Evolutionary conservation across 2,888 invertebrate genomes (phyloP).

Genomic region (Mythimna ferrago): DNA sequence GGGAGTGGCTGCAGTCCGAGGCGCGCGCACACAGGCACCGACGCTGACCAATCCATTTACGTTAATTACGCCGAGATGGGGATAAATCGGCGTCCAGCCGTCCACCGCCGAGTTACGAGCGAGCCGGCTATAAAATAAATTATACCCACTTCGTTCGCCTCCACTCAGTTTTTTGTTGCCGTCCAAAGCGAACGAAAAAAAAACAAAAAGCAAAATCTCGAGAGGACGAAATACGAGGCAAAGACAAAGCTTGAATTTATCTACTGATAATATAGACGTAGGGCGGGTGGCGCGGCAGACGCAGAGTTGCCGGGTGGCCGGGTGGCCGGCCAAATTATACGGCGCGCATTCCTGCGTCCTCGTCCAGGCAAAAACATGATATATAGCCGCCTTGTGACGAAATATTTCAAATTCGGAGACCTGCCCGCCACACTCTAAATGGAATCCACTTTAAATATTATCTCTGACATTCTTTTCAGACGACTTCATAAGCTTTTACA

Average conservation of each 20-base stretch:
- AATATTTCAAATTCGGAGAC: conserved; percentile 87
- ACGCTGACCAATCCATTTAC: conserved; percentile 89
- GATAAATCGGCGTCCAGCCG: conserved; percentile 90
- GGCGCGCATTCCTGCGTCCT: conserved; percentile 85
- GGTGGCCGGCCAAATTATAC: conserved; percentile 89
- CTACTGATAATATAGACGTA: conserved; percentile 91
- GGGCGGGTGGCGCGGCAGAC: conserved; percentile 87
- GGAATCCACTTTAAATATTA: conserved; percentile 85
- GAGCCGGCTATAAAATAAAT: conserved; percentile 90
- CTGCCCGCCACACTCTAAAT: conserved; percentile 86
- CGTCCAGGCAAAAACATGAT: conserved; percentile 88
- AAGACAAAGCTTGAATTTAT: conserved; percentile 91
- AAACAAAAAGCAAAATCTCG: conserved; percentile 88
- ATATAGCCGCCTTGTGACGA: conserved; percentile 89
- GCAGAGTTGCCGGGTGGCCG: conserved; percentile 86
- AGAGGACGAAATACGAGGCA: conserved; percentile 90
- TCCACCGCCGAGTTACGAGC: conserved; percentile 90
- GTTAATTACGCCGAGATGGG: conserved; percentile 90
- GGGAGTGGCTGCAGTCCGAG: conserved; percentile 76
- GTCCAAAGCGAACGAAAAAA: conserved; percentile 80
- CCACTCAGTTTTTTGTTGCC: conserved; percentile 90
- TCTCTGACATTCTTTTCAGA: conserved; percentile 80
- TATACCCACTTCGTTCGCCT: conserved; percentile 90
- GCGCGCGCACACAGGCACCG: conserved; percentile 81
- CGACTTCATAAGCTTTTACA: conserved; percentile 76